Percentiles rank a stretch among this genome's conserved stretches.
Evolutionary conservation across 2,888 invertebrate genomes (phyloP).

Genomic region (Pomacea canaliculata): DNA sequence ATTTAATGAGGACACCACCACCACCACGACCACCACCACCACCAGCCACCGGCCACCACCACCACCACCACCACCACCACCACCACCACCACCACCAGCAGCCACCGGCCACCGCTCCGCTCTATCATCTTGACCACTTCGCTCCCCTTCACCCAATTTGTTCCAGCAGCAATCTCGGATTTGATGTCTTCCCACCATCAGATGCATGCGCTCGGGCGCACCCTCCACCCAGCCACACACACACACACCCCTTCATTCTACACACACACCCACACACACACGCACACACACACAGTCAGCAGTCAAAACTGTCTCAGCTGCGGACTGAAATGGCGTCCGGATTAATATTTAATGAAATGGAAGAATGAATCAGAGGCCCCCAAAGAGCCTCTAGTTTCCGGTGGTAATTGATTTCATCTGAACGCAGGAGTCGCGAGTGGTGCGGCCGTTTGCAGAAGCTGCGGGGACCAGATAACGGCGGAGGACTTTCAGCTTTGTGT

Average conservation of each 20-base stretch:
- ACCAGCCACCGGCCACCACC: background rate
- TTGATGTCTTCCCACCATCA: background rate
- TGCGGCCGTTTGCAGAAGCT: background rate
- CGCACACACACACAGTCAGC: slow-evolving; percentile 1
- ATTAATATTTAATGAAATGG: slow-evolving; percentile 6
- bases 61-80: background rate
- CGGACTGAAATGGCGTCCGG: background rate
- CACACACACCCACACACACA: background rate
- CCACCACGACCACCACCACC: slow-evolving; percentile 1
- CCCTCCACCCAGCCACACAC: background rate
- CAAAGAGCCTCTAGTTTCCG: slow-evolving; percentile 21
- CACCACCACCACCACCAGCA: background rate
- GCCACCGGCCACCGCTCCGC: background rate
- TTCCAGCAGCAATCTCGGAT: background rate
- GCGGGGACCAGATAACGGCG: too few species aligned
- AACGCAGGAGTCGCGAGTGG: background rate
- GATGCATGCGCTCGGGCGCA: too few species aligned
- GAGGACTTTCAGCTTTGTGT: background rate
- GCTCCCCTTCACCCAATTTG: background rate
- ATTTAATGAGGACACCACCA: background rate
- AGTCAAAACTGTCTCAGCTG: background rate
- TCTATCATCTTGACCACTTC: background rate
- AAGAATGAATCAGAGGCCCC: slow-evolving; percentile 3
- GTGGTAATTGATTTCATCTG: slow-evolving; percentile 24
- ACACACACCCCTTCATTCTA: background rate